phyloP scores from a whole-genome alignment of 2,888 invertebrate species.

The Trichogramma evanescens region DNA sequence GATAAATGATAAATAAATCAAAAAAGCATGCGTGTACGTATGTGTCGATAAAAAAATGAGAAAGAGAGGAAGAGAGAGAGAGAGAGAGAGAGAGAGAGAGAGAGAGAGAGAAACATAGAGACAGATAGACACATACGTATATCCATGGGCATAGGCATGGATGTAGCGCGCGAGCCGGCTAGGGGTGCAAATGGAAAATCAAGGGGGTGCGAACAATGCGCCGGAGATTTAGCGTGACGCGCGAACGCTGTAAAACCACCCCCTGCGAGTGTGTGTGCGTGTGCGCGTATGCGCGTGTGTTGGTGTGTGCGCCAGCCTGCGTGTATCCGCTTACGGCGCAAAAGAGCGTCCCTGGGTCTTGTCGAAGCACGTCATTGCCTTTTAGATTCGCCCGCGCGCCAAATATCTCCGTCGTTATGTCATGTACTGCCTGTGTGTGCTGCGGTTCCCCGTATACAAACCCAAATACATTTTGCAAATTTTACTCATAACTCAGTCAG shows the following conservation, averaged over 20 bases:
- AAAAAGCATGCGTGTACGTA: not conserved
- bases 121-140: conserved; percentile 16
- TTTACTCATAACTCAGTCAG: not conserved
- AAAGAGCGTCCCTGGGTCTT: conserved; percentile 11
- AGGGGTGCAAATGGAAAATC: conserved; percentile 38
- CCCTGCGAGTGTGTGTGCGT: conserved; percentile 11
- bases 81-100: too few relatives aligned
- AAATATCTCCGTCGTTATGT: not conserved
- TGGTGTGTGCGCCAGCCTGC: too few relatives aligned
- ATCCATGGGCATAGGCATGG: conserved; percentile 13
- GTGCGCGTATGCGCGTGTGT: too few relatives aligned
- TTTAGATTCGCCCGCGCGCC: conserved; percentile 19
- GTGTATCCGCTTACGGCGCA: too few relatives aligned
- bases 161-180: conserved; percentile 24
- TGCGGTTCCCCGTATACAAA: not conserved
- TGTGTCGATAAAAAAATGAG: not conserved
- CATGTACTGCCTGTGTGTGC: not conserved
- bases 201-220: conserved; percentile 40
- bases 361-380: conserved; percentile 23
- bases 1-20: not conserved
- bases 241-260: conserved; percentile 37
- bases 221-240: conserved; percentile 42
- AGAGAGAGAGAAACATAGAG: conserved; percentile 4
- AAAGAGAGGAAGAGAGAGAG: conserved; percentile 5
- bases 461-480: conserved; percentile 1